Evolutionary conservation across 2,888 invertebrate genomes (phyloP).

Genomic region (Blera fallax): DNA sequence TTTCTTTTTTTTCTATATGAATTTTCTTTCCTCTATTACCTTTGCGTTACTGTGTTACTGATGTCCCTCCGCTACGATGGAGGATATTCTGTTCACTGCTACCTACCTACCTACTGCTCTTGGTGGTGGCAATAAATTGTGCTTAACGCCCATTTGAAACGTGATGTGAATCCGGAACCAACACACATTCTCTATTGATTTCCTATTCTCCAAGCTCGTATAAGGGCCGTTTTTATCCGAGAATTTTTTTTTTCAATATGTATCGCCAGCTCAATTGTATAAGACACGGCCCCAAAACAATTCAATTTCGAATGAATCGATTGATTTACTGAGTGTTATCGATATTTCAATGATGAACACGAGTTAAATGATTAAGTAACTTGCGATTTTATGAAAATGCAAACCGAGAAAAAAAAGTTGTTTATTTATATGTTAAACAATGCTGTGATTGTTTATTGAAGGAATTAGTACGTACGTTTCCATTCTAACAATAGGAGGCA

Average conservation of each 20-base stretch:
- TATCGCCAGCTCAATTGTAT: neutral
- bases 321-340: conserved; percentile 29
- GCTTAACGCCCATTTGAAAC: conserved; percentile 51
- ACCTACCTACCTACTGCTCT: neutral
- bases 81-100: too few species aligned
- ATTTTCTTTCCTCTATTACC: conserved; percentile 25
- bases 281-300: conserved; percentile 3
- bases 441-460: neutral
- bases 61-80: too few species aligned
- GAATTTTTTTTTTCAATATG: neutral
- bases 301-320: conserved; percentile 35
- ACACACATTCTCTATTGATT: conserved; percentile 46
- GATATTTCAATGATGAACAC: conserved; percentile 8
- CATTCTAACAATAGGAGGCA: neutral
- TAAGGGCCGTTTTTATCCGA: conserved; percentile 22
- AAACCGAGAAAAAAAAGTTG: neutral
- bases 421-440: neutral
- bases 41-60: too few species aligned
- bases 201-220: conserved; percentile 37
- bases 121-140: conserved; percentile 44
- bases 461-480: neutral
- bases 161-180: conserved; percentile 54
- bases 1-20: conserved; percentile 41
- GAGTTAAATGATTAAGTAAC: neutral
- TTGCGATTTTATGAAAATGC: neutral